Conservation (phyloP, 2,888 invertebrate species). For the Cotesia congregata region DNA sequence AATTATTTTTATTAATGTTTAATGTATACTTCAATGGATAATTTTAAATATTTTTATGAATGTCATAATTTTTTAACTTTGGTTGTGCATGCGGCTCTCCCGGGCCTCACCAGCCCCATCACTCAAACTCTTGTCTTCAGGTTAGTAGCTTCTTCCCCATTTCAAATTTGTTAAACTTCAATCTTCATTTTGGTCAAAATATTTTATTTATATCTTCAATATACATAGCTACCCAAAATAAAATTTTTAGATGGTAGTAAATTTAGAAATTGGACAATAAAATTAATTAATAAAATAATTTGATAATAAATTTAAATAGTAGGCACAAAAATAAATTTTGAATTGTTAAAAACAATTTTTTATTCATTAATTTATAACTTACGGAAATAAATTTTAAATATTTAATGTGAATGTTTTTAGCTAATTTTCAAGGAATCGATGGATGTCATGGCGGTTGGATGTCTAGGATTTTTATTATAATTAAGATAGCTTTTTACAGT, state of each 20-base stretch:
- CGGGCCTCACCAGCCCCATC: conserved; percentile 72
- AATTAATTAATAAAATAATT: no score
- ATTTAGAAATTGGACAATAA: no score
- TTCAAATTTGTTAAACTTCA: conserved; percentile 17
- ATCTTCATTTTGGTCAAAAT: neutral
- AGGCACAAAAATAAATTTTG: no score
- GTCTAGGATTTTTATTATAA: neutral
- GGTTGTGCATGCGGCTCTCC: conserved; percentile 76
- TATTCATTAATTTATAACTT: neutral
- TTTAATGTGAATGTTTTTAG: conserved; percentile 3
- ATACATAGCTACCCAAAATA: no score
- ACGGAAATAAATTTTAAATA: neutral
- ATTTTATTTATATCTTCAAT: no score
- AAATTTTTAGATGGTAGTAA: no score
- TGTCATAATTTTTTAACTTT: conserved; percentile 66
- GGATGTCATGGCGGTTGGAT: no score
- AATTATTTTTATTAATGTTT: conserved; percentile 5
- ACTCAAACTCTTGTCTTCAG: conserved; percentile 71
- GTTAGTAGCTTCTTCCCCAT: conserved; percentile 60
- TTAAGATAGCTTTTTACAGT: conserved; percentile 21
- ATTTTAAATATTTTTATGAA: conserved; percentile 44
- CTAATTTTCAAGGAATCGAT: no score
- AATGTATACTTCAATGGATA: neutral
- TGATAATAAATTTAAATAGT: no score
- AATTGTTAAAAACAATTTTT: no score